Percentiles rank a stretch among this genome's conserved stretches.
Conservation (phyloP, 2,113 vertebrate genomes). For the chimpanzee (Pan troglodytes) region NHGRI_mPanTro3-v2.1_pri NC_072414.2:33946501-33947000, state of each 20-base stretch:
- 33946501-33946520: not conserved
- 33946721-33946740: not conserved
- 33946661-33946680: not conserved
- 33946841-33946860: not conserved
- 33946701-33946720: not conserved
- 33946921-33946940: not conserved
- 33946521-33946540: not conserved
- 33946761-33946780: not conserved
- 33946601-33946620: not conserved
- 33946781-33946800: not conserved
- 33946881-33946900: not conserved
- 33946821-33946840: not conserved
- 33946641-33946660: conserved; percentile 23
- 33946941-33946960: not conserved
- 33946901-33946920: conserved; percentile 8
- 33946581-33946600: not conserved
- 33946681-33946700: not conserved
- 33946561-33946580: conserved; percentile 6
- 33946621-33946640: not conserved
- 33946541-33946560: not conserved
- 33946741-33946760: not conserved
- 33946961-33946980: conserved; percentile 10
- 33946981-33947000: not conserved
- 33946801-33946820: not conserved
- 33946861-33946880: not conserved